These are phyloP conservation scores for Cephalophus harveyi DNA, from an alignment of 2,113 vertebrate genomes.

Conservation along the genomic window DNA sequence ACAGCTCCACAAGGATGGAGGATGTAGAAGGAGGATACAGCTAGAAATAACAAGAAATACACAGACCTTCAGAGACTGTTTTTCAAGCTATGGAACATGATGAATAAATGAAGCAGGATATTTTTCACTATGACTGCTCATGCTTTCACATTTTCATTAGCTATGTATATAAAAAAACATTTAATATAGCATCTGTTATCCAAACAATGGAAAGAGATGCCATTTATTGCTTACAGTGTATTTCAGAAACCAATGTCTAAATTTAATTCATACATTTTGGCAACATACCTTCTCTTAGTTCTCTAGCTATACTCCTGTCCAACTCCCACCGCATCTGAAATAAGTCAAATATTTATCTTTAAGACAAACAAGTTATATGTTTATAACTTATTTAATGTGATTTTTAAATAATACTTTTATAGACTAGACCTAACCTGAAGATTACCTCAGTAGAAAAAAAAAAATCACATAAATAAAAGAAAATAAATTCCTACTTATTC, in stretches of 20 bases:
- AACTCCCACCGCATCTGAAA: constrained; percentile 87
- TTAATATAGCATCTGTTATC: not conserved
- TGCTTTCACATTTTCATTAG: not conserved
- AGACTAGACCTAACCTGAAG: not conserved
- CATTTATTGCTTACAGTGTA: not conserved
- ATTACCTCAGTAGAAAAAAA: not conserved
- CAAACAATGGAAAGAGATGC: not conserved
- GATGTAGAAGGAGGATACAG: not conserved
- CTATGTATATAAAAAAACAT: not conserved
- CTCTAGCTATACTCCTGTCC: constrained; percentile 85
- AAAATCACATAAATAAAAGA: not conserved
- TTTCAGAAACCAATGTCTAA: not conserved
- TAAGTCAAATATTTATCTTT: constrained; percentile 35
- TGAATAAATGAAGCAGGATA: not conserved
- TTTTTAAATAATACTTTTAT: not conserved
- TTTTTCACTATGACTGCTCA: not conserved
- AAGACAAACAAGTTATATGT: not conserved
- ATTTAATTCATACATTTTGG: not conserved
- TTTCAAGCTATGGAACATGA: not conserved
- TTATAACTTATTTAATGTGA: not conserved
- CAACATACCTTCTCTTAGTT: constrained; percentile 85
- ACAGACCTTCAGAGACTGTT: not conserved
- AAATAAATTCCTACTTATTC: not conserved
- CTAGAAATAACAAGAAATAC: not conserved
- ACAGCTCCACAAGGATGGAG: not conserved